Evolutionary conservation across 2,888 invertebrate species (phyloP), one percentile per base, ranked within the genome.

Genomic region (Volucella inanis): DNA sequence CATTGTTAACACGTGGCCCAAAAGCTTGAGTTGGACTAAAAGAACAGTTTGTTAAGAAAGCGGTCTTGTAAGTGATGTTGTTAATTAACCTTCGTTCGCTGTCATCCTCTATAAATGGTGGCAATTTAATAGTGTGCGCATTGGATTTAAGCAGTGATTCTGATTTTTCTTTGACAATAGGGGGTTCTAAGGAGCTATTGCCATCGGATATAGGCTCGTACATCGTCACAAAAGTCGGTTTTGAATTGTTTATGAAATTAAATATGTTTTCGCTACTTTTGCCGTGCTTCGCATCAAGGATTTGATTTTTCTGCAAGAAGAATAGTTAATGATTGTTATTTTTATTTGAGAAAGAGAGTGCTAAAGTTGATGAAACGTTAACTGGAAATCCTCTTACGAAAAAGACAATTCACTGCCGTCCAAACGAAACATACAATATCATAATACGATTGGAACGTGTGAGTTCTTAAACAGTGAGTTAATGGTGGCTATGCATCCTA

Each of bases 1-100:
- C 93, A 22, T 88, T 88, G 65, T 90, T 90, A 12, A 93, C 89
- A 87, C 92, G 93, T 0, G 94, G 93, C 0, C 94, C 94, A 88
- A 94, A 94, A 0, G 93, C 93, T 78, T 93, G 93, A 0, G 91
- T 90, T 31, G 92, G 90, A 88, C 92, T 90, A 52, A 74, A 76
- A 61, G 14, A 47, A 45, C 3, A 9, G 47, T 0, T 11, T 22
- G n/a, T 22, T 39, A 15, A 6, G 14, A 11, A 54, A 38, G 61
- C 38, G 3, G 8, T 3, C 2, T 1, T n/a, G 15, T 57, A 18
- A 22, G 10, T 1, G 45, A 1, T 10, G 0, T 10, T 39, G 1
- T 4, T 22, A 18, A 47, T 8, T n/a, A 22, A 81, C 85, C 85
- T 85, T 4, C 90, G 90, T 55, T 91, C 90, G 1, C 91, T 90